Conservation (phyloP, 2,888 invertebrate species). For the Acanthosoma haemorrhoidale region DNA sequence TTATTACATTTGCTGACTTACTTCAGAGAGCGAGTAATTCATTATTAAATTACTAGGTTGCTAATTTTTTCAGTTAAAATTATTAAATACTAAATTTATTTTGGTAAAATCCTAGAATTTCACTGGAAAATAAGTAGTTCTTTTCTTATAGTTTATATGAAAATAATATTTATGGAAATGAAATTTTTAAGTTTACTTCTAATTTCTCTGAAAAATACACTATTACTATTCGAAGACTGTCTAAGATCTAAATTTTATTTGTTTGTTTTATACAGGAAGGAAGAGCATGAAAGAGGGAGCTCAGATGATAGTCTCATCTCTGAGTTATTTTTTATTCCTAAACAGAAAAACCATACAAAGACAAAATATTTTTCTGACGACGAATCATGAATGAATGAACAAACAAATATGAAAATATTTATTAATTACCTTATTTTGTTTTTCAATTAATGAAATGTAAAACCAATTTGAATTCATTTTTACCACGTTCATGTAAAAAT, state of each 20-base stretch:
- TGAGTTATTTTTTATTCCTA: slow-evolving; percentile 23
- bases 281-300: neutral
- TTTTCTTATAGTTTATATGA: no score
- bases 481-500: no score
- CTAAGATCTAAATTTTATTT: no score
- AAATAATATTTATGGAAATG: no score
- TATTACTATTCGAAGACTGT: no score
- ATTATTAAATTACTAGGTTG: neutral
- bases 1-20: neutral
- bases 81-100: neutral
- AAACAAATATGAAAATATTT: neutral
- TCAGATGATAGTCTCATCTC: slow-evolving; percentile 20
- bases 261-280: neutral
- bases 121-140: no score
- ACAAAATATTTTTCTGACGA: slow-evolving; percentile 7
- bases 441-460: no score
- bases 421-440: no score
- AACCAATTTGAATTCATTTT: no score
- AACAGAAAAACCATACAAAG: slow-evolving; percentile 7
- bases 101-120: no score
- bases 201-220: no score
- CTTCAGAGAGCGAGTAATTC: neutral
- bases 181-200: no score
- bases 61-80: neutral
- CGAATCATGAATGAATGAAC: neutral